Evolutionary conservation across 2,888 invertebrate species (phyloP), one percentile per base, ranked within the genome.

Genomic region (Papilio gigon): DNA sequence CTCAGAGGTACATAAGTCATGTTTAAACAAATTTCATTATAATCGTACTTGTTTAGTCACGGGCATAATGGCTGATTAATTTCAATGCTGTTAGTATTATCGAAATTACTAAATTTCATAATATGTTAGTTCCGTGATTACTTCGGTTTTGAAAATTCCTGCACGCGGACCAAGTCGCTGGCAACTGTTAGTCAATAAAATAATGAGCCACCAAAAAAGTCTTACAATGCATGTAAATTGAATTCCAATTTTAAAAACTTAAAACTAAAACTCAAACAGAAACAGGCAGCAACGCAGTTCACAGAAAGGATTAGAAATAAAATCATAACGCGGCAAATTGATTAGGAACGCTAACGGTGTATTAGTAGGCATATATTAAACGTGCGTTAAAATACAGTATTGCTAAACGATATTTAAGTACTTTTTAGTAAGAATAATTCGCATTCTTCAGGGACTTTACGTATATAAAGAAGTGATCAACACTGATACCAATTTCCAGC

Each of bases 291-390:
- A 30, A 56, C 53, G 30, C 9, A 56, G 1, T 56, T 30, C 53
- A 30, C 9, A 8, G 53, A 17, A 56, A n/a, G 53, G 8, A 56
- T 56, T 17, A 17, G 53, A 17, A 56, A 56, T 56, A 56, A 53
- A 56, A 56, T 27, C 30, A 30, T 30, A 56, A 56, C 30, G 30
- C n/a, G 53, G 30, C 53, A 56, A 56, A 56, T 56, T 30, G 30
- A 56, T 56, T 56, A 56, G 53, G 30, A 56, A 56, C 53, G 53
- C 53, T 56, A 30, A 56, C 53, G 53, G 53, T 53, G n/a, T 56
- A 56, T 56, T 56, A 56, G n/a, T 56, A 30, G 30, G 53, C 30
- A 30, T 9, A 53, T n/a, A 56, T 56, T 30, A 30, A 27, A 56
- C 53, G 9, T 30, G 30, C 17, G 17, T 30, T 30, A 30, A 56